Conservation (phyloP, 1,140 invertebrate genomes). For the Triops cancriformis region DNA sequence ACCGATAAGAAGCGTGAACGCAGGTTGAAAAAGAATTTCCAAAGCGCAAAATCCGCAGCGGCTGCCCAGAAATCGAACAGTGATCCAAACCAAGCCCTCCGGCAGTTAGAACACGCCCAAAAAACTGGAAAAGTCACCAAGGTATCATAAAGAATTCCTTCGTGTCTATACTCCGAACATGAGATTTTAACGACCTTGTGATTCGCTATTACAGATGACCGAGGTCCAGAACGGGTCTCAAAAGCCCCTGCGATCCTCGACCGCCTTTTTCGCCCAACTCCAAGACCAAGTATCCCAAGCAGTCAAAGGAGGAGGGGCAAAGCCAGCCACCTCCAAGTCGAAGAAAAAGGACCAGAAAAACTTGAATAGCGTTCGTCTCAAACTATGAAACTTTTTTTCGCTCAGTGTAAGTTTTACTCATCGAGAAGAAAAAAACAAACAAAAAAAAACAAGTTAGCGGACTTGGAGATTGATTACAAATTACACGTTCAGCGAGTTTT, state of each 20-base stretch:
- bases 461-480: background rate
- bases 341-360: background rate
- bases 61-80: conserved; percentile 37
- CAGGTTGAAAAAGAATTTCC: conserved; percentile 73
- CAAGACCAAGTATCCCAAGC: conserved; percentile 55
- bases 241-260: conserved; percentile 59
- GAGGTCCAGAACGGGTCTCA: background rate
- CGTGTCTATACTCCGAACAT: background rate
- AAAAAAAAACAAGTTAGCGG: too few relatives aligned
- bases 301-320: conserved; percentile 15
- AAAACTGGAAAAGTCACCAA: conserved; percentile 33
- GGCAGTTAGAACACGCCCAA: conserved; percentile 32
- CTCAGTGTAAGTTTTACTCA: background rate
- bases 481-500: background rate
- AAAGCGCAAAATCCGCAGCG: conserved; percentile 46
- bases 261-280: conserved; percentile 68
- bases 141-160: conserved; percentile 21
- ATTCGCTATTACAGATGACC: background rate
- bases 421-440: background rate
- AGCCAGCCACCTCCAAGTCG: background rate
- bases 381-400: background rate
- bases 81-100: conserved; percentile 31
- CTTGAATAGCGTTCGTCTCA: background rate
- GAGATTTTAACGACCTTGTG: background rate
- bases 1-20: conserved; percentile 86